phyloP scores from a whole-genome alignment of 2,888 invertebrate species.

The Deilephila porcellus region DNA sequence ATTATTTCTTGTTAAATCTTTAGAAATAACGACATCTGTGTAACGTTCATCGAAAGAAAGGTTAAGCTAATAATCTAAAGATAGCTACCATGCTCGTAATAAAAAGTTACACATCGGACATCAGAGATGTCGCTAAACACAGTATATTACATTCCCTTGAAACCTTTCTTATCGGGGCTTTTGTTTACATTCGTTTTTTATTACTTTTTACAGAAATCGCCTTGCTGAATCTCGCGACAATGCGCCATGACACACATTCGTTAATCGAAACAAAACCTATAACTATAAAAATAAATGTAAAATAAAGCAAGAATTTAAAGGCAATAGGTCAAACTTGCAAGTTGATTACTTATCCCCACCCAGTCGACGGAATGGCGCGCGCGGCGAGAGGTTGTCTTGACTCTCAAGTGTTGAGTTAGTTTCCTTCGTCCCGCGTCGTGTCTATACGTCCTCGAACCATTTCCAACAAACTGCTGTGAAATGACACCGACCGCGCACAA shows the following conservation, averaged over 20 bases:
- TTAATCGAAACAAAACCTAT: slow-evolving; percentile 4
- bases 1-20: no score
- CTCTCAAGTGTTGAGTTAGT: slow-evolving; percentile 44
- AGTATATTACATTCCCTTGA: background rate
- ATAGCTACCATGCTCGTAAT: background rate
- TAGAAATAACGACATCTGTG: background rate
- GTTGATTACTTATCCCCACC: slow-evolving; percentile 77
- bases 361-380: slow-evolving; percentile 69
- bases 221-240: background rate
- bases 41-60: background rate
- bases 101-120: background rate
- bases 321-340: slow-evolving; percentile 57
- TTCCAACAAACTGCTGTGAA: slow-evolving; percentile 41
- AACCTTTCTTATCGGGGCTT: background rate
- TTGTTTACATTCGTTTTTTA: slow-evolving; percentile 6
- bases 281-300: slow-evolving; percentile 28
- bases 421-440: slow-evolving; percentile 65
- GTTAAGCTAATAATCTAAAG: background rate
- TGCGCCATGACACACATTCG: slow-evolving; percentile 22
- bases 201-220: background rate
- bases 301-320: slow-evolving; percentile 33
- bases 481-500: slow-evolving; percentile 19
- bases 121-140: background rate
- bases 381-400: slow-evolving; percentile 73
- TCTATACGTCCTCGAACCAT: slow-evolving; percentile 70